phyloP scores from a whole-genome alignment of 2,888 invertebrate genomes.

The Hypena proboscidalis region DNA sequence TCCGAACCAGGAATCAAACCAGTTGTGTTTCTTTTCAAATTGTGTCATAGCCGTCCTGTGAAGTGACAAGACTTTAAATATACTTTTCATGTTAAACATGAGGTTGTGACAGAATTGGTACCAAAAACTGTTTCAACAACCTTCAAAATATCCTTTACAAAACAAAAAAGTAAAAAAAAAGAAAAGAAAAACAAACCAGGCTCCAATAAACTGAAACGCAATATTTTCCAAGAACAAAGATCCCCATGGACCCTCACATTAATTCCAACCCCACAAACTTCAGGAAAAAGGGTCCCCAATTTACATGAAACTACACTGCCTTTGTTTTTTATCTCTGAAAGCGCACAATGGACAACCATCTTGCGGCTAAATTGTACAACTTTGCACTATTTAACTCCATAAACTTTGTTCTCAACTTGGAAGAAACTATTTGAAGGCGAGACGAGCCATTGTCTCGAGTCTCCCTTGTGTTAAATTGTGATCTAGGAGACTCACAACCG shows the following conservation, averaged over 20 bases:
- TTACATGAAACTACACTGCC: constrained; percentile 50
- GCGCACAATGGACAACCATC: constrained; percentile 57
- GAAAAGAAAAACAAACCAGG: constrained; percentile 21
- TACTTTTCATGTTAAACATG: too few species aligned
- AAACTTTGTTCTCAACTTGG: constrained; percentile 56
- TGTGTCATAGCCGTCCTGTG: too few species aligned
- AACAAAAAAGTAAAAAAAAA: constrained; percentile 17
- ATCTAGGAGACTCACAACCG: constrained; percentile 31
- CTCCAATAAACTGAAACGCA: constrained; percentile 20
- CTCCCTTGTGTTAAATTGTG: constrained; percentile 48
- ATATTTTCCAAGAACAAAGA: constrained; percentile 14
- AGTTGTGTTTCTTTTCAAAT: too few species aligned
- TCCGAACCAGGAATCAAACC: too few species aligned
- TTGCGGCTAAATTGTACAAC: constrained; percentile 70
- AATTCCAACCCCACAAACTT: constrained; percentile 35
- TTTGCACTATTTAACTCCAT: constrained; percentile 72
- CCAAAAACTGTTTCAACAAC: too few species aligned
- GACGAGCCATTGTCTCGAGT: constrained; percentile 57
- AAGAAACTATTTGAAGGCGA: constrained; percentile 55
- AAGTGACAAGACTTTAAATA: too few species aligned
- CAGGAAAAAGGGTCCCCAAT: constrained; percentile 45
- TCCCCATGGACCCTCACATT: constrained; percentile 23
- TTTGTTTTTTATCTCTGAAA: constrained; percentile 54
- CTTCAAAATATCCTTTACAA: too few species aligned
- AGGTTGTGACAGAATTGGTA: too few species aligned